phyloP scores from a whole-genome alignment of 2,888 invertebrate genomes.

The Conops quadrifasciatus region DNA sequence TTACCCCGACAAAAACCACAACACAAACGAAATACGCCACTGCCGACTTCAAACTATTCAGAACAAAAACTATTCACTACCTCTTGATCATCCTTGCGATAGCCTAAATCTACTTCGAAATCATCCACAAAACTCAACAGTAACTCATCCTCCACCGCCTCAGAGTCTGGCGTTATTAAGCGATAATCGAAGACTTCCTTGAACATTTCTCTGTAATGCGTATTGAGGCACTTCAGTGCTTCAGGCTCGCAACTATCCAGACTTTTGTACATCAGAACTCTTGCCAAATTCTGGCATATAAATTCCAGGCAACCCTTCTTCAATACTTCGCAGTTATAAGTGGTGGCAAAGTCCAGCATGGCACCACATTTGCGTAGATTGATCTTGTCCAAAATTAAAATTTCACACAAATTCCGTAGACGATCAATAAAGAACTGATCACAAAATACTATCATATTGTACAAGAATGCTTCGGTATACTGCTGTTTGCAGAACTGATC shows the following conservation, averaged over 20 bases:
- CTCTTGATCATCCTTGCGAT: slow-evolving; percentile 64
- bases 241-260: slow-evolving; percentile 73
- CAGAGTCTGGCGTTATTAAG: slow-evolving; percentile 75
- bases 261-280: slow-evolving; percentile 74
- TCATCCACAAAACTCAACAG: slow-evolving; percentile 63
- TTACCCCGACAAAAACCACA: too few relatives aligned
- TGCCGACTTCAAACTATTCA: neutral
- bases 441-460: slow-evolving; percentile 78
- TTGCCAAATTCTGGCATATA: slow-evolving; percentile 77
- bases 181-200: slow-evolving; percentile 69
- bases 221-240: slow-evolving; percentile 72
- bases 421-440: slow-evolving; percentile 81
- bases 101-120: slow-evolving; percentile 68
- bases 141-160: slow-evolving; percentile 71
- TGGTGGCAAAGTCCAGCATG: slow-evolving; percentile 77
- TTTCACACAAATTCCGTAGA: slow-evolving; percentile 77
- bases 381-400: slow-evolving; percentile 72
- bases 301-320: slow-evolving; percentile 80
- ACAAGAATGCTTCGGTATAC: slow-evolving; percentile 74
- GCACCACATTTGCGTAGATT: slow-evolving; percentile 80
- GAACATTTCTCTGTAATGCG: slow-evolving; percentile 73
- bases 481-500: slow-evolving; percentile 70
- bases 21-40: too few relatives aligned
- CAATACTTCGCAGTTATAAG: slow-evolving; percentile 79
- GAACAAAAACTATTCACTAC: neutral